Evolutionary conservation across 2,113 vertebrate species (phyloP).

Genomic region (Microcebus jonahi): DNA sequence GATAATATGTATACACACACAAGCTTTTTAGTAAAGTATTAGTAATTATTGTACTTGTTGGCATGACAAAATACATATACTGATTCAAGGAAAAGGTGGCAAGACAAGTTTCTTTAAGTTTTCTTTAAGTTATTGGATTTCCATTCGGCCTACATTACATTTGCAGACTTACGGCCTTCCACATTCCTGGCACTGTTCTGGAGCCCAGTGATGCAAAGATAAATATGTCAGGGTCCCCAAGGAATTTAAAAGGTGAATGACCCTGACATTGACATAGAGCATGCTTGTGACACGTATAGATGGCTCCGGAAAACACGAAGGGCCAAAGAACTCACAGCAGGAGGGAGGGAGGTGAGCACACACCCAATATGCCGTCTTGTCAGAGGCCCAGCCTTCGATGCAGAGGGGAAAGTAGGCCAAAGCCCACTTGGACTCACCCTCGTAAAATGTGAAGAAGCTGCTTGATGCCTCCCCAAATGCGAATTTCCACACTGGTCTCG

Average conservation of each 20-base stretch:
- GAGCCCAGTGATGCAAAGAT: background rate
- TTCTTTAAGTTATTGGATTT: background rate
- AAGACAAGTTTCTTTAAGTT: background rate
- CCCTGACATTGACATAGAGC: background rate
- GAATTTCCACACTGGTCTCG: constrained; percentile 89
- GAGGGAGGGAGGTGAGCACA: fast-evolving
- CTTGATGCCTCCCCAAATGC: constrained; percentile 93
- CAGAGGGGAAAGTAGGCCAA: background rate
- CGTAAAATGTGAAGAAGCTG: constrained; percentile 92
- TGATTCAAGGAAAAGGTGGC: background rate
- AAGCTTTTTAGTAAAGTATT: background rate
- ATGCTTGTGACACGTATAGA: background rate
- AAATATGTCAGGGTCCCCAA: background rate
- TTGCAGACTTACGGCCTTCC: background rate
- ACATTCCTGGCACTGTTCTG: background rate
- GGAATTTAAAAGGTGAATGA: background rate
- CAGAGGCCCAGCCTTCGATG: background rate
- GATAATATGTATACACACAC: background rate
- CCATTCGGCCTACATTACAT: background rate
- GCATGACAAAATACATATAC: background rate
- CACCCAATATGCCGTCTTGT: fast-evolving
- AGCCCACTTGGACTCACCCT: constrained; percentile 80
- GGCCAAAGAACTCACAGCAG: background rate
- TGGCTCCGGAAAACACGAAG: background rate
- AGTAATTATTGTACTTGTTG: background rate